Evolutionary conservation across 2,113 vertebrate genomes (phyloP).

Genomic region (Collichthys lucidus): DNA sequence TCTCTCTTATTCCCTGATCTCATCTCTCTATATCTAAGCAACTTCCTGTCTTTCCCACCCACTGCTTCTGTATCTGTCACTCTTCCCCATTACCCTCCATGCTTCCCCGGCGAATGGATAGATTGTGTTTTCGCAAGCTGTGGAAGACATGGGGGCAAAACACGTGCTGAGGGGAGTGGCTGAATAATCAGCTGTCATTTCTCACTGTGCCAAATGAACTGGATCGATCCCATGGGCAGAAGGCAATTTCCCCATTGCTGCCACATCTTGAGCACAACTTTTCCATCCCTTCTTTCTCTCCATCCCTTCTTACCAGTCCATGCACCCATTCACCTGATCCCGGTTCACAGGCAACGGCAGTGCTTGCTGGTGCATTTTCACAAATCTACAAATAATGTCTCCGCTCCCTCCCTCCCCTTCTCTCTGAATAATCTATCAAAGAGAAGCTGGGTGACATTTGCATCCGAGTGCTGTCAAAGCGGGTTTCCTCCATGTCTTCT

Average conservation of each 20-base stretch:
- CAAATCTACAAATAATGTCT: constrained; percentile 71
- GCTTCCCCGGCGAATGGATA: constrained; percentile 36
- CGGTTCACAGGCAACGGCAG: constrained; percentile 33
- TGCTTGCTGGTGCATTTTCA: constrained; percentile 58
- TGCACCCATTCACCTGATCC: constrained; percentile 30
- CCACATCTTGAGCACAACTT: constrained; percentile 54
- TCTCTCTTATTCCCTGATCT: not conserved
- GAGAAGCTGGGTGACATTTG: constrained; percentile 60
- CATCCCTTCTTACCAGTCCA: not conserved
- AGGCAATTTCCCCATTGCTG: constrained; percentile 81
- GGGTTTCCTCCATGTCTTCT: constrained; percentile 53
- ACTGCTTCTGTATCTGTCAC: constrained; percentile 20
- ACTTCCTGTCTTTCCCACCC: constrained; percentile 9
- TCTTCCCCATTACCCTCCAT: constrained; percentile 10
- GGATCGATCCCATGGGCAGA: constrained; percentile 79
- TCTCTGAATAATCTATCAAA: constrained; percentile 72
- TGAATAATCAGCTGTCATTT: constrained; percentile 88
- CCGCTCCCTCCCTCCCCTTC: constrained; percentile 20
- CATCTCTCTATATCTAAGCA: not conserved
- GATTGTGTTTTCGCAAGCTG: constrained; percentile 8
- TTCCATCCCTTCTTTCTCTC: not conserved
- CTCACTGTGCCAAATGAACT: constrained; percentile 84
- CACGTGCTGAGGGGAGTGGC: constrained; percentile 75
- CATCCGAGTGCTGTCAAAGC: constrained; percentile 60
- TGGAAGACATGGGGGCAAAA: constrained; percentile 73